Percentiles rank a stretch among this genome's conserved stretches.
phyloP scores from a whole-genome alignment of 30 jellyfish, hydroid and myxozoan genomes.

The Aurelia sp. region DNA sequence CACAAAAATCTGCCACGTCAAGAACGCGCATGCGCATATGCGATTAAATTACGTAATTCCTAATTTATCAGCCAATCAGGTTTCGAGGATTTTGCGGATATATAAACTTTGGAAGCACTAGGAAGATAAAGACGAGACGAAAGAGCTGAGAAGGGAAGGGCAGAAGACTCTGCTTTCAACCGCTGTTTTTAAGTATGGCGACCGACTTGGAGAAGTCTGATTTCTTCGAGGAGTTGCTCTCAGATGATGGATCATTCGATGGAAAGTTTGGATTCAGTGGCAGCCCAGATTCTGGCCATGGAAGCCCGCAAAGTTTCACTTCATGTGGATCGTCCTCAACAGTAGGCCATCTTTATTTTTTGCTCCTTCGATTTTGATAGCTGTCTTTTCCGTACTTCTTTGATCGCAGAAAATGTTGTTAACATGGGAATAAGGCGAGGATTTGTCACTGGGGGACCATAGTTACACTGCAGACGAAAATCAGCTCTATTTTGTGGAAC shows the following conservation, averaged over 20 bases:
- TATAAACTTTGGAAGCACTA: not conserved
- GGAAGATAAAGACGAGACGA: no score
- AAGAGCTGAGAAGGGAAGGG: constrained; percentile 1
- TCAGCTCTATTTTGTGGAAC: no score
- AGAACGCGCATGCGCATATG: constrained; percentile 51
- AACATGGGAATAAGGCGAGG: no score
- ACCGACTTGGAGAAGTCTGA: constrained; percentile 51
- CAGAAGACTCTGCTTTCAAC: no score
- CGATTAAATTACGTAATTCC: constrained; percentile 9
- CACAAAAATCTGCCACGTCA: constrained; percentile 74
- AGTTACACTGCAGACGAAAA: no score
- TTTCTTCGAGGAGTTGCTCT: constrained; percentile 64
- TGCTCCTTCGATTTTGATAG: not conserved
- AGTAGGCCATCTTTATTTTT: constrained; percentile 55
- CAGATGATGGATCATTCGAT: constrained; percentile 64
- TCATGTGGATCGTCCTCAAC: constrained; percentile 46
- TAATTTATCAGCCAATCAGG: constrained; percentile 50
- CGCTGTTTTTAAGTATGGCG: constrained; percentile 5
- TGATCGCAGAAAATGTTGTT: no score
- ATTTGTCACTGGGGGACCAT: no score
- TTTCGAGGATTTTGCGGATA: not conserved
- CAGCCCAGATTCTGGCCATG: constrained; percentile 96
- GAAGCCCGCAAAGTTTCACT: constrained; percentile 84
- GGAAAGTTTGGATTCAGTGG: constrained; percentile 28
- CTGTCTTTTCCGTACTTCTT: no score